Evolutionary conservation across 2,888 invertebrate species (phyloP).

Genomic region (Brenthis hecate): DNA sequence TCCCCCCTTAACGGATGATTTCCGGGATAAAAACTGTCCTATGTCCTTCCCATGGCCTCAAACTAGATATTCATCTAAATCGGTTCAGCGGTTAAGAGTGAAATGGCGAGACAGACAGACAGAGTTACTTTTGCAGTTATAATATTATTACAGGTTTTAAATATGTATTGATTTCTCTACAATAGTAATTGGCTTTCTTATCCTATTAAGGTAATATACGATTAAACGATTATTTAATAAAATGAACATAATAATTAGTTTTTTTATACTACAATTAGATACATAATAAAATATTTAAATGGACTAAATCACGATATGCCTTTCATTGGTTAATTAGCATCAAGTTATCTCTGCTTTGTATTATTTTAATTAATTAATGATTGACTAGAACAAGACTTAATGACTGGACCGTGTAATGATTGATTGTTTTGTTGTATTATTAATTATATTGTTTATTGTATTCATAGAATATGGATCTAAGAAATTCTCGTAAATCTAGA

Average conservation of each 20-base stretch:
- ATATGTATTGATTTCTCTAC: no score
- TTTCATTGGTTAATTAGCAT: constrained; percentile 4
- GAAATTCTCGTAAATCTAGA: no score
- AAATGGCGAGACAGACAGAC: no score
- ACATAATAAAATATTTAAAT: neutral
- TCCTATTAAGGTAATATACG: no score
- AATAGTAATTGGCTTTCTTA: no score
- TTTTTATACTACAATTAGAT: neutral
- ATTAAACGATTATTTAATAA: neutral
- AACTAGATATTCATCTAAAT: no score
- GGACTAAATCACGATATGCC: neutral
- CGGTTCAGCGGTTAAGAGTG: no score
- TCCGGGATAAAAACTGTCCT: no score
- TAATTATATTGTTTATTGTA: neutral
- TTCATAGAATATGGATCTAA: neutral
- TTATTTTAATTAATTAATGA: constrained; percentile 4
- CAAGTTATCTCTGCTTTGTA: constrained; percentile 3
- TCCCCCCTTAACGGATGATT: no score
- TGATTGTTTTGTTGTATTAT: constrained; percentile 3
- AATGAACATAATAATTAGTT: neutral
- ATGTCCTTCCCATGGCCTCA: no score
- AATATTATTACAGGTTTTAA: no score
- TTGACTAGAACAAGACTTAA: neutral
- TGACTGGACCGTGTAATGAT: neutral
- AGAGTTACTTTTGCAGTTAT: no score